Base-by-base conservation (phyloP, 2,797 vertebrate genomes). In the Falco cherrug region DNA sequence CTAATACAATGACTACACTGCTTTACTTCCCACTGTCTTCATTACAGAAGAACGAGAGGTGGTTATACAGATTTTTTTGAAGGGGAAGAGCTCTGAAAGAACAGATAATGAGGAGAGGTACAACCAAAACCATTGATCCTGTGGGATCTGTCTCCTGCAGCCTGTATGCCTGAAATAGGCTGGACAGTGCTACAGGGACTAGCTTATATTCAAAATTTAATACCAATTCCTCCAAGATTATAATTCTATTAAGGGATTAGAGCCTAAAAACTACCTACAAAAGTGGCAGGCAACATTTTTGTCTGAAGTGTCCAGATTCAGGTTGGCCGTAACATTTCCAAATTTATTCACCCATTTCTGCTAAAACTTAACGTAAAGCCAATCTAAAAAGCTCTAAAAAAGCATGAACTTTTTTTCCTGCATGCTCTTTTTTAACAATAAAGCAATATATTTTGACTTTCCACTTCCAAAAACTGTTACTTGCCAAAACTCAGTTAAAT, bases 1-100 rank as follows among this genome's bases (percentile, higher is more conserved):
- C 54, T 73, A 37, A 39, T 26, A 19, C 29, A 68, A 59, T 80
- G 56, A 4, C 0, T 1, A 10, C 35, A 39, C 10, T 0, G 0
- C 41, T 83, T 70, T 15, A 12, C 6, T 47, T 78, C 15, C 31
- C 29, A 20, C 16, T 77, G 21, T 51, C 15, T 61, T 28, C 59
- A 4, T 48, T 43, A 22, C 4, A 28, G 56, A 47, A 92, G 90
- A 77, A 25, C 3, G 57, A 28, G 39, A 56, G 14, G 15, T n/a
- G 14, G 8, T 48, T 35, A 48, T 31, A 25, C 1, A 59, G 19
- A 17, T 6, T 4, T 53, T 53, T 48, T 4, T 11, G 1, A 4
- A 7, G 15, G 19, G 5, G 10, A 25, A 80, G 12, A 60, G 8
- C 3, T 69, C 86, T 81, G 68, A 51, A 45, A 21, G 11, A 80